Base-by-base conservation (phyloP, 2,888 invertebrate genomes). In the Macrostomum cliftonense region DNA sequence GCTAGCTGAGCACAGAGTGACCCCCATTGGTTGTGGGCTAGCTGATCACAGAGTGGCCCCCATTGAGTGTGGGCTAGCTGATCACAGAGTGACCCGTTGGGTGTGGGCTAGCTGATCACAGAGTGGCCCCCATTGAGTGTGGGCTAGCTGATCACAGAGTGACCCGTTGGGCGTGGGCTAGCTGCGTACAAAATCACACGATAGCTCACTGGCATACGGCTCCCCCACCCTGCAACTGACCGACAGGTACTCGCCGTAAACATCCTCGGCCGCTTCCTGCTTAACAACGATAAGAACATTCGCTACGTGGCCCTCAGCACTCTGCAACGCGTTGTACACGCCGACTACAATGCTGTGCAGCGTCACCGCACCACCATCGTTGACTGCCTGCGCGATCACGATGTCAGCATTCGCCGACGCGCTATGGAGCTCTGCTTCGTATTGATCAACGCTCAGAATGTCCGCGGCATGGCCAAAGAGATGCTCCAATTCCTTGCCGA, bases 371-470 rank as follows among this genome's bases (percentile, higher is more conserved):
- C 87, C 39, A 97, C 97, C 1, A 95, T 99, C 59, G 76, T 95
- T 61, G 93, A 95, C 71, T 93, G 91, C 73, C 76, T 93, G 49
- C 86, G 86, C 76, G 73, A 71, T 56, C 70, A 70, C 2, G 74
- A 74, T 59, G 86, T 97, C 12, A 93, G 95, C 39, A 97, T 99
- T 65, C 77, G 93, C 57, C 28, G 28, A 55, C 79, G 97, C 49
- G 95, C 97, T 0, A 87, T 99, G 86, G 97, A 99, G 69, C 75
- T 99, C 19, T 93, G 93, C 52, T 97, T 99, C 74, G 95, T 95
- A 2, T 76, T 99, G 53, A 83, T 95, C 59, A 95, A 95, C 74
- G 76, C 81, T 12, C 88, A 86, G 71, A 99, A 99, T 74, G 85
- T 97, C 63, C 79, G 88, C 63, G 83, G 85, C 57, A 95, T 99